Percentiles rank a stretch among this genome's conserved stretches.
These are phyloP conservation scores for Beris morrisii DNA, from an alignment of 2,888 invertebrate genomes.

Conservation along the genomic window DNA sequence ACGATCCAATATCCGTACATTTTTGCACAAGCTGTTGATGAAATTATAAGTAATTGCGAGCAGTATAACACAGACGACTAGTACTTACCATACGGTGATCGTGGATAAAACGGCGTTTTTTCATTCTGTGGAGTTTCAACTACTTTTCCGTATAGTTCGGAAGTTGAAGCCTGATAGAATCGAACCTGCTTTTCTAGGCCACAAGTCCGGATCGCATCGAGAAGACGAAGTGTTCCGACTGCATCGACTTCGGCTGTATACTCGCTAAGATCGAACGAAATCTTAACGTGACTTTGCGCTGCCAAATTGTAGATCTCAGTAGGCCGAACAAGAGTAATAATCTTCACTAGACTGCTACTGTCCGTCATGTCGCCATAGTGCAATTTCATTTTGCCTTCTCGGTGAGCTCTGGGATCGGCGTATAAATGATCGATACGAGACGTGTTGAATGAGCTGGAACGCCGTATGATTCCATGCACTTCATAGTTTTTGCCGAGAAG, in stretches of 20 bases:
- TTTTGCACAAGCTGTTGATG: conserved; percentile 82
- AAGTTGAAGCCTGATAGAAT: conserved; percentile 96
- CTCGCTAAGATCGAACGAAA: conserved; percentile 97
- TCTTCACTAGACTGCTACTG: conserved; percentile 89
- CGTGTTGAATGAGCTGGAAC: conserved; percentile 96
- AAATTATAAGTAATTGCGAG: not conserved
- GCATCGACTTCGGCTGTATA: conserved; percentile 99
- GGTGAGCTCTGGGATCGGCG: conserved; percentile 84
- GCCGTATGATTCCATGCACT: conserved; percentile 93
- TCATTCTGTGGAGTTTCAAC: conserved; percentile 91
- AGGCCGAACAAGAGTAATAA: conserved; percentile 70
- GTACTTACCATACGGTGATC: conserved; percentile 89
- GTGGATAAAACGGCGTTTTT: conserved; percentile 92
- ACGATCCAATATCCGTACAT: conserved; percentile 96
- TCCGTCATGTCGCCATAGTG: conserved; percentile 99
- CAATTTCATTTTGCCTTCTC: conserved; percentile 85
- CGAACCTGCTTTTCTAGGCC: conserved; percentile 77
- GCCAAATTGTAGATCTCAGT: conserved; percentile 97
- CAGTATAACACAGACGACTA: not conserved
- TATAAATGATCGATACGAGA: conserved; percentile 95
- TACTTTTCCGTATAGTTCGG: conserved; percentile 92
- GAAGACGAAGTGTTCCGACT: conserved; percentile 85
- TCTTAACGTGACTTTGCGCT: conserved; percentile 98
- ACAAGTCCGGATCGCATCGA: conserved; percentile 91
- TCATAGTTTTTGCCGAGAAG: conserved; percentile 89